Conservation (phyloP, 1,140 invertebrate species). For the Pemphigus obesinymphae region DNA sequence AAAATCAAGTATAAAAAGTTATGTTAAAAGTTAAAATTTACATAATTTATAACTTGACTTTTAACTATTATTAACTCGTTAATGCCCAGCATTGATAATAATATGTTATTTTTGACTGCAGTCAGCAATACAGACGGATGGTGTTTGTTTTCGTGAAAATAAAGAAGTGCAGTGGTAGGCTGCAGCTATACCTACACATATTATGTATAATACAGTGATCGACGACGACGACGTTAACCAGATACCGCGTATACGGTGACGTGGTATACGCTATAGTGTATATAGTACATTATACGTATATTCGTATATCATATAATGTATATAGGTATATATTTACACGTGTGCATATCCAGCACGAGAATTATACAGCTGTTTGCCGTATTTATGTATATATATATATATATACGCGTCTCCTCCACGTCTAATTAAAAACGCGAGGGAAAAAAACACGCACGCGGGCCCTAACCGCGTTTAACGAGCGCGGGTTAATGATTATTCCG, state of each 20-base stretch:
- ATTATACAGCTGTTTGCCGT: not conserved
- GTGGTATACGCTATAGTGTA: not conserved
- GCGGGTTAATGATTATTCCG: slow-evolving; percentile 3
- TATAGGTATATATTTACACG: not conserved
- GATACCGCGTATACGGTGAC: not conserved
- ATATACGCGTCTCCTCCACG: not conserved
- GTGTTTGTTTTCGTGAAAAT: not conserved
- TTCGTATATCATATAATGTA: too few species aligned
- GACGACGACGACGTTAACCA: slow-evolving; percentile 20
- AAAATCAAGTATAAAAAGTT: too few species aligned
- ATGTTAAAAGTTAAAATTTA: too few species aligned
- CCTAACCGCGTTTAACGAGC: not conserved
- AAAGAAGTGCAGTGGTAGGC: not conserved
- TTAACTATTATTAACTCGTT: too few species aligned
- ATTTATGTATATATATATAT: too few species aligned
- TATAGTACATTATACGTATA: too few species aligned
- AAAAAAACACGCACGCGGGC: not conserved
- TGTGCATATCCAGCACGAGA: not conserved
- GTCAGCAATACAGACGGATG: too few species aligned
- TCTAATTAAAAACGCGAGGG: slow-evolving; percentile 2
- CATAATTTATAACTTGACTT: too few species aligned
- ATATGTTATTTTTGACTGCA: too few species aligned
- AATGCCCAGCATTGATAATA: too few species aligned
- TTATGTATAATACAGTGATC: too few species aligned
- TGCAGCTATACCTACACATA: too few species aligned